Evolutionary conservation across 2,888 invertebrate species (phyloP).

Genomic region (Tridacna crocea): DNA sequence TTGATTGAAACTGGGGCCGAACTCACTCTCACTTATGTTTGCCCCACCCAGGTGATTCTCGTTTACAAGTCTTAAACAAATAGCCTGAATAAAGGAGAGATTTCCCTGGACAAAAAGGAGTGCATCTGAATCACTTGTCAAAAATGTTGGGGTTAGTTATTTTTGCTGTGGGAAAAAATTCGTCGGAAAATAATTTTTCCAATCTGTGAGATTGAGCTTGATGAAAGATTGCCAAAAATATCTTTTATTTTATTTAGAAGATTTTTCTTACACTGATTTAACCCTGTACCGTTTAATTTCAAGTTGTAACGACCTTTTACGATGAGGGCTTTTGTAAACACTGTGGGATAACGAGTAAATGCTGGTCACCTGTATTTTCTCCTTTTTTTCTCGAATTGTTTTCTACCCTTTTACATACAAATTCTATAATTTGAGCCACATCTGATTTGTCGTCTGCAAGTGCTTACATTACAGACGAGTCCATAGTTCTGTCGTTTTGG

Average conservation of each 20-base stretch:
- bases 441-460: no score
- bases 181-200: background rate
- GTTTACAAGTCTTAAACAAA: conserved; percentile 20
- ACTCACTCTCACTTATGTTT: conserved; percentile 15
- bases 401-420: no score
- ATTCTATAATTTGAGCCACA: no score
- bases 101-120: background rate
- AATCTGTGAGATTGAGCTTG: background rate
- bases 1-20: conserved; percentile 41
- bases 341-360: background rate
- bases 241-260: no score
- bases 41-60: conserved; percentile 22
- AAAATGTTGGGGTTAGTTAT: background rate
- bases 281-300: no score
- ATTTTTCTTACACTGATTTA: no score
- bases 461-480: no score
- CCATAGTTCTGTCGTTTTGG: no score
- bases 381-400: background rate
- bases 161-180: conserved; percentile 1
- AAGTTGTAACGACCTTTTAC: no score
- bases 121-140: conserved; percentile 2
- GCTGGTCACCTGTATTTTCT: background rate
- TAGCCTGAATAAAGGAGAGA: background rate
- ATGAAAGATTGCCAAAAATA: no score
- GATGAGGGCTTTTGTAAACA: background rate